Conservation (phyloP, 2,113 vertebrate genomes). For the Drymodes brunneopygia region DNA sequence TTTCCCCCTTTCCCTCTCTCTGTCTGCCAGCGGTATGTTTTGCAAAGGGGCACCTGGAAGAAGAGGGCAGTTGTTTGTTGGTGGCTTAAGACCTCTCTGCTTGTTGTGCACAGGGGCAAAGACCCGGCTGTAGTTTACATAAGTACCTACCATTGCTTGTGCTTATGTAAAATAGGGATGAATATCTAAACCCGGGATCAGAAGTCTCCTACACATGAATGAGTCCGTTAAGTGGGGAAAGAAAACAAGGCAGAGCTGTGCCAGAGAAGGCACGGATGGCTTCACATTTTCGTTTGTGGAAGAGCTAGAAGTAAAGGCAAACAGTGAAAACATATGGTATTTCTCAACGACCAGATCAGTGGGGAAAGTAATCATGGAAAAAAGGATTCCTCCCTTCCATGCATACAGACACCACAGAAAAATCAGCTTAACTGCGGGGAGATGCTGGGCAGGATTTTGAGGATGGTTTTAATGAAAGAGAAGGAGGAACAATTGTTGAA, state of each 20-base stretch:
- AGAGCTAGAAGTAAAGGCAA: constrained; percentile 60
- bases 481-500: neutral
- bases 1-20: accelerated
- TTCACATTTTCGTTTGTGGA: constrained; percentile 67
- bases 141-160: constrained; percentile 50
- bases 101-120: neutral
- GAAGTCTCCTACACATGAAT: constrained; percentile 72
- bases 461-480: neutral
- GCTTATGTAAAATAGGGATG: constrained; percentile 62
- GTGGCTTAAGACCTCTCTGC: constrained; percentile 4
- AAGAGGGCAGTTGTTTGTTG: constrained; percentile 9
- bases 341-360: constrained; percentile 25
- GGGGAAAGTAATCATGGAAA: neutral
- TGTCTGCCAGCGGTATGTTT: neutral
- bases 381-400: neutral
- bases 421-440: neutral
- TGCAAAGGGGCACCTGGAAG: neutral
- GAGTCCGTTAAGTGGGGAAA: constrained; percentile 24
- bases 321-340: constrained; percentile 1
- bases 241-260: constrained; percentile 17
- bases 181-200: constrained; percentile 68
- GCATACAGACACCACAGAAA: neutral
- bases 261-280: constrained; percentile 55
- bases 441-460: neutral
- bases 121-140: constrained; percentile 40